phyloP scores from a whole-genome alignment of 2,797 vertebrate genomes.

The Adrianichthys oophorus region DNA sequence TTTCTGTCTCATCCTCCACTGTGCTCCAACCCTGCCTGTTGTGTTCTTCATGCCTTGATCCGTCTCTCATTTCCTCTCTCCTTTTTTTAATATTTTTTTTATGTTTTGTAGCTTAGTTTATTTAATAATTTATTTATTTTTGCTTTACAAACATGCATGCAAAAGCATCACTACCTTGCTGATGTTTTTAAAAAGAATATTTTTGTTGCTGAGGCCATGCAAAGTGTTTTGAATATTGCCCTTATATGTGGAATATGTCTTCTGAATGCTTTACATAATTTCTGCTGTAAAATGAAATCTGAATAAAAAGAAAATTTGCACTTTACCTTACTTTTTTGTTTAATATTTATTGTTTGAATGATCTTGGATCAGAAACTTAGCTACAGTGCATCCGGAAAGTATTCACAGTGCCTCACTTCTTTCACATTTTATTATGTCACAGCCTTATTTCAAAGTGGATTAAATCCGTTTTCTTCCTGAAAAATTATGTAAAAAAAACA shows the following conservation, averaged over 20 bases:
- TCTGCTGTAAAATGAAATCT: conserved; percentile 99
- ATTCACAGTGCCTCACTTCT: too few species aligned
- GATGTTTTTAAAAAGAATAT: conserved; percentile 93
- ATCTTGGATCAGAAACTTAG: neutral
- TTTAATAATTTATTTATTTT: conserved; percentile 75
- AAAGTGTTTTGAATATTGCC: conserved; percentile 99
- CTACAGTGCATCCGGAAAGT: too few species aligned
- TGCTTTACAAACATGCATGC: conserved; percentile 99
- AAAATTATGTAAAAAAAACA: too few species aligned
- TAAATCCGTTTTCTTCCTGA: too few species aligned
- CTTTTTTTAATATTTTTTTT: conserved; percentile 7
- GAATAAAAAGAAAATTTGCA: conserved; percentile 88
- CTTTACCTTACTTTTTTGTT: conserved; percentile 52
- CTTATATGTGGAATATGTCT: conserved; percentile 99
- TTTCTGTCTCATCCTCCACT: conserved; percentile 61
- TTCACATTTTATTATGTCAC: too few species aligned
- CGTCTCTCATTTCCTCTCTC: conserved; percentile 62
- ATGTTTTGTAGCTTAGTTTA: conserved; percentile 73
- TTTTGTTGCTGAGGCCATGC: conserved; percentile 99
- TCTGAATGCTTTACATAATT: conserved; percentile 99
- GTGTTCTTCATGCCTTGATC: conserved; percentile 76
- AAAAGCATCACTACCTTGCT: conserved; percentile 99
- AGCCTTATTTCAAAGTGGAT: too few species aligned
- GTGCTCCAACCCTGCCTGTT: conserved; percentile 72
- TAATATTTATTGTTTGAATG: conserved; percentile 24